Conservation (phyloP, 2,888 invertebrate genomes). For the Maniola hyperantus region DNA sequence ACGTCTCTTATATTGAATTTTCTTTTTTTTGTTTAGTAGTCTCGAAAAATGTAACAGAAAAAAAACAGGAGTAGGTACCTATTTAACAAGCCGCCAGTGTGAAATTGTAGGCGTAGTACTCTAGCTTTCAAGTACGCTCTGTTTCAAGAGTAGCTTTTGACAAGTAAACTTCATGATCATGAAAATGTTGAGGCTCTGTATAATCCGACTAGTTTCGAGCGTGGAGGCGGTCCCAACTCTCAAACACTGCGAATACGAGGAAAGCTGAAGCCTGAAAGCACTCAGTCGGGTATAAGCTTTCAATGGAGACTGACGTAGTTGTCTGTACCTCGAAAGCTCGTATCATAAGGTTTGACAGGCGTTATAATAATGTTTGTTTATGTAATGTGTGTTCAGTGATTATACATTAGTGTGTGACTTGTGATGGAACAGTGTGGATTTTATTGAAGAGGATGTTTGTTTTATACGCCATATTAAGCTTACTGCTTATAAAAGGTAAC, state of each 20-base stretch:
- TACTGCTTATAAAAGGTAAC: slow-evolving; percentile 72
- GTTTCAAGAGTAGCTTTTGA: neutral
- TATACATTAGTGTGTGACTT: slow-evolving; percentile 56
- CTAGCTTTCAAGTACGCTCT: slow-evolving; percentile 3
- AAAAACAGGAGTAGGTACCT: too few relatives aligned
- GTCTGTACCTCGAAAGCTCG: slow-evolving; percentile 22
- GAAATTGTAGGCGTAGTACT: slow-evolving; percentile 4
- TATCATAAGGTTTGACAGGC: slow-evolving; percentile 23
- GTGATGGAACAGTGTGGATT: slow-evolving; percentile 66
- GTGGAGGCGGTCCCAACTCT: slow-evolving; percentile 52
- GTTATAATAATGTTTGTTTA: slow-evolving; percentile 35
- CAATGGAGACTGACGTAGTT: slow-evolving; percentile 52
- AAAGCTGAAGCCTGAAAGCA: slow-evolving; percentile 38
- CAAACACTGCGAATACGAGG: slow-evolving; percentile 49
- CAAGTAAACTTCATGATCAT: slow-evolving; percentile 49
- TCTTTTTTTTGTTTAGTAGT: too few relatives aligned
- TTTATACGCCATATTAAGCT: slow-evolving; percentile 65
- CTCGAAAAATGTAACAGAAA: too few relatives aligned
- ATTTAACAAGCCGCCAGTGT: too few relatives aligned
- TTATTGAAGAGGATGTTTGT: slow-evolving; percentile 73
- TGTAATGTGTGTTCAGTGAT: slow-evolving; percentile 46
- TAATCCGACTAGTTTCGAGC: slow-evolving; percentile 63
- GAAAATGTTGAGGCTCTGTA: slow-evolving; percentile 66
- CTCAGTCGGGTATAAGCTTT: slow-evolving; percentile 62
- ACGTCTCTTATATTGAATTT: too few relatives aligned